Evolutionary conservation across 2,888 invertebrate genomes (phyloP), one percentile per base, ranked within the genome.

Genomic region (Cylloceria caligata): DNA sequence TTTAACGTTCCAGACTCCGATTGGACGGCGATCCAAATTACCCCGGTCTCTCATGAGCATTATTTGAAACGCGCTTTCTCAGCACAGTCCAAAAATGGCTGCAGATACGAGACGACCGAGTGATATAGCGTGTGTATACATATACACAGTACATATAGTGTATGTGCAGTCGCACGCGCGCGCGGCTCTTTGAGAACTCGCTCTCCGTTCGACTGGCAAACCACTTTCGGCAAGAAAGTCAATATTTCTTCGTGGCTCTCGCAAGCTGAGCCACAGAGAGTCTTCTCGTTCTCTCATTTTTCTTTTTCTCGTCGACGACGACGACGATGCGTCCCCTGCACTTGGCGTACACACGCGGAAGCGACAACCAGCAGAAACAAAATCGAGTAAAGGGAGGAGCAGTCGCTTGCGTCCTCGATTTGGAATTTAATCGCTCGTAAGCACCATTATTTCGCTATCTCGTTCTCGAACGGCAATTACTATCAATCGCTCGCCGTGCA

Each of bases 391-490:
- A 80, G 74, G 65, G 57, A 83, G 60, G 34, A 74, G 30, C 52
- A 42, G 36, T 39, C 19, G 42, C 21, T 27, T 42, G 21, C 69
- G 76, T 79, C 76, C 80, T 67, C 80, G 86, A 74, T 80, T 85
- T 65, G 78, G 81, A 73, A 81, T 84, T 84, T 80, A 81, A 83
- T 85, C 84, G 81, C 62, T 78, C 81, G 72, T 80, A 79, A 74
- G 72, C 73, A 57, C 84, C 81, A 78, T 83, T 82, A 84, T 74
- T 81, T 81, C 71, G 60, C 82, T 84, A 83, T 84, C 82, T 71
- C 65, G 62, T 55, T 71, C 64, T 68, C 64, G 78, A 71, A 52
- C 65, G 62, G 83, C 86, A 87, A 87, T 87, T 84, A 85, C 83
- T 83, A 78, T 81, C 74, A 71, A 84, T 81, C 84, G 80, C 80